A percentile compares a stretch with the other conserved stretches of the same genome.
Conservation (phyloP, 1,140 invertebrate genomes). For the Neodiprion fabricii region DNA sequence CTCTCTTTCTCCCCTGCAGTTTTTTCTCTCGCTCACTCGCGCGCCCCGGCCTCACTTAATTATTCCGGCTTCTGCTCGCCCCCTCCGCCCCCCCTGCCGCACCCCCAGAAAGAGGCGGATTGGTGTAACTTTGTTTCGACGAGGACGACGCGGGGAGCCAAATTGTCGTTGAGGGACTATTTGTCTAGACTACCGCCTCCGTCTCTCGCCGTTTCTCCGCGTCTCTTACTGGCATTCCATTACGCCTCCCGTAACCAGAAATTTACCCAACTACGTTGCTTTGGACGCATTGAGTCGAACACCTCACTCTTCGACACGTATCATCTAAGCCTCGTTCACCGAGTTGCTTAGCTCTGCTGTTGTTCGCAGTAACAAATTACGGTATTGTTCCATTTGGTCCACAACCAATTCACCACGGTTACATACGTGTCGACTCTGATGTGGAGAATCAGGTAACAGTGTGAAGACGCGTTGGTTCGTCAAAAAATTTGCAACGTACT, state of each 20-base stretch:
- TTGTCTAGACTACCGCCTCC: conserved; percentile 37
- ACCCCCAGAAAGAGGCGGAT: conserved; percentile 14
- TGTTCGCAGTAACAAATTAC: too few species aligned
- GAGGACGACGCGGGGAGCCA: conserved; percentile 35
- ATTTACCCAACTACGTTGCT: neutral
- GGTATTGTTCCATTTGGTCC: too few species aligned
- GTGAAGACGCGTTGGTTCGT: too few species aligned
- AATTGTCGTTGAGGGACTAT: conserved; percentile 41
- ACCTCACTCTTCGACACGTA: too few species aligned
- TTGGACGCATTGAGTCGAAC: too few species aligned
- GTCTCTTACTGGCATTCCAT: neutral
- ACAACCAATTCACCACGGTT: too few species aligned
- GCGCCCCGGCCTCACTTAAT: conserved; percentile 52
- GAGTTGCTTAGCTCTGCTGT: too few species aligned
- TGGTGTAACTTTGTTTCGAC: conserved; percentile 46
- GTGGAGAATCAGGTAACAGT: too few species aligned
- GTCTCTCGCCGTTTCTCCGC: neutral
- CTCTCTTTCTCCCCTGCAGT: neutral
- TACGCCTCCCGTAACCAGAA: neutral
- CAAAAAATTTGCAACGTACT: too few species aligned
- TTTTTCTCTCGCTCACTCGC: conserved; percentile 37
- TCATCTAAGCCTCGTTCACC: too few species aligned
- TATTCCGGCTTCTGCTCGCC: conserved; percentile 42
- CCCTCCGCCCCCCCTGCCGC: conserved; percentile 26
- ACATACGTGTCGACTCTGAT: too few species aligned